These are phyloP conservation scores for Caenorhabditis sp. DNA, from an alignment of 2,888 invertebrate genomes.

Conservation along the genomic window DNA sequence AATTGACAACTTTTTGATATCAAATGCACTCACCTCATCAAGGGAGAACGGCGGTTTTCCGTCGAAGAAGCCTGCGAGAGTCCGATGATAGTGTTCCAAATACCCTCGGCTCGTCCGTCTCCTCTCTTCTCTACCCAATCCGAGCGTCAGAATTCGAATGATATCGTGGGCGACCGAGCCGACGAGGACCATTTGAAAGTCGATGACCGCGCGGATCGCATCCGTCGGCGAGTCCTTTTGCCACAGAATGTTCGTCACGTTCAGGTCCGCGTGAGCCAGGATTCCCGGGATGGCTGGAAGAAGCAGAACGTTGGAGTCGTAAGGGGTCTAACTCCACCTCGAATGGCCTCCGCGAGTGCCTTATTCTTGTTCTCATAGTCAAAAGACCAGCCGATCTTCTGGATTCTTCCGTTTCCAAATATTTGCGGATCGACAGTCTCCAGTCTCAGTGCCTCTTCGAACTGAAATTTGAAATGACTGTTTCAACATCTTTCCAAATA, in stretches of 20 bases:
- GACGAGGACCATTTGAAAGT: conserved; percentile 28
- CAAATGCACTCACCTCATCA: conserved; percentile 4
- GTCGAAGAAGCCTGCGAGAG: background rate
- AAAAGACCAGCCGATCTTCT: conserved; percentile 36
- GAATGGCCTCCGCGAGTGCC: background rate
- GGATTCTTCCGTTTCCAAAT: conserved; percentile 31
- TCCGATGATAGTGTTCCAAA: conserved; percentile 15
- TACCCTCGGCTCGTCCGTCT: background rate
- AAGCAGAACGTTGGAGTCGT: background rate
- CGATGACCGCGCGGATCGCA: conserved; percentile 43
- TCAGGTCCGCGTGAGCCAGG: conserved; percentile 35
- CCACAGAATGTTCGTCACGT: conserved; percentile 46
- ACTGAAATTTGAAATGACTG: conserved; percentile 15
- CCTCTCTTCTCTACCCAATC: conserved; percentile 4
- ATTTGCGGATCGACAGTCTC: background rate
- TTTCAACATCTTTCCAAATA: too few species aligned
- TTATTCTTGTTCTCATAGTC: conserved; percentile 31
- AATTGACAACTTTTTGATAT: background rate
- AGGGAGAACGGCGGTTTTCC: conserved; percentile 16
- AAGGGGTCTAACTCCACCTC: conserved; percentile 11
- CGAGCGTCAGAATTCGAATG: conserved; percentile 30
- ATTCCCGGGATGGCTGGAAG: conserved; percentile 28
- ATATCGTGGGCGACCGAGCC: conserved; percentile 38
- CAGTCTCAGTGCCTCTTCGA: conserved; percentile 3
- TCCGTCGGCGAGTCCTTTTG: background rate